Evolutionary conservation across 37 sponge, comb jelly and placozoan species (phyloP), one percentile per base, ranked within the genome.

Genomic region (Chondrilla cf. caribensis): DNA sequence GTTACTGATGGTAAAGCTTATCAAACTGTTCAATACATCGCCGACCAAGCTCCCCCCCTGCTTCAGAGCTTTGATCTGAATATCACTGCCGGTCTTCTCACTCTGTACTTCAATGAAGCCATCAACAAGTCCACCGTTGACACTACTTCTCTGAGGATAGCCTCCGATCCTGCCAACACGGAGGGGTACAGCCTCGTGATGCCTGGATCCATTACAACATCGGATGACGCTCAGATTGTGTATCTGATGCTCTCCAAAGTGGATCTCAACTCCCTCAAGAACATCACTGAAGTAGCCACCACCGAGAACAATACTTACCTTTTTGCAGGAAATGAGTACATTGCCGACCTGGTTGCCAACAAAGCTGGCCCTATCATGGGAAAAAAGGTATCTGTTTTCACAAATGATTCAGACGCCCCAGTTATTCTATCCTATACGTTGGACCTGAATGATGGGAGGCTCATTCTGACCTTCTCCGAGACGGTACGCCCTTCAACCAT

Each of bases 1-100:
- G 86, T 96, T 17, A 96, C 93, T 54, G 89, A 96, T 87, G 97
- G 97, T 0, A 96, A 96, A 29, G 97, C 89, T 2, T 58, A 82
- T 24, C 81, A 82, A 79, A 94, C 87, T 28, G 29, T 58, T 9
- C 42, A 47, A 32, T 96, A 92, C 77, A 62, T 84, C 25, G 83
- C 89, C 29, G 97, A 96, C 41, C 73, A 21, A 15, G 76, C 86
- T 36, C 77, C 93, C 25, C 97, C 97, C 4, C 54, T 17, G 6
- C 72, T 96, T 0, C 7, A 22, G 28, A 36, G 22, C 0, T 83
- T 90, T 47, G 75, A 78, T 58, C 82, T 96, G 1, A 78, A 90
- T 55, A 54, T 96, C 43, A 84, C 85, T 41, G 78, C 31, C 42
- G 86, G 87, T 22, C 5, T 22, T 47, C 80, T 96, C 21, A 67